Conservation (phyloP, 2,113 vertebrate species). For the Callithrix jacchus region DNA sequence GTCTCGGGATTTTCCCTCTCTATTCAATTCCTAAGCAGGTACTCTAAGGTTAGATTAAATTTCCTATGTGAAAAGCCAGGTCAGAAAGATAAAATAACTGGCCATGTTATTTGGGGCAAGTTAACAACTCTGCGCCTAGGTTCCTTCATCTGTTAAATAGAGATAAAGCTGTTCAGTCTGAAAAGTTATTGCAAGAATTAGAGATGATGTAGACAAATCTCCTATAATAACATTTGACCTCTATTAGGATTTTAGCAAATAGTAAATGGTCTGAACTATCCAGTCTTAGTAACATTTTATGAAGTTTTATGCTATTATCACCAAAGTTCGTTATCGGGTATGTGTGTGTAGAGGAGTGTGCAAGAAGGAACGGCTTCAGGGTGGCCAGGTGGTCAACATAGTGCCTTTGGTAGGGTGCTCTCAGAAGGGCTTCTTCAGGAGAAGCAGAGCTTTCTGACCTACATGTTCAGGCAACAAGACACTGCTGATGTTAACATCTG, state of each 20-base stretch:
- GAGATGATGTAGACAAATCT: background rate
- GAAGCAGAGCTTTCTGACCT: background rate
- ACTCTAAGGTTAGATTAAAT: background rate
- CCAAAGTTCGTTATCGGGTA: background rate
- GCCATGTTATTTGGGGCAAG: background rate
- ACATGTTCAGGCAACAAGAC: background rate
- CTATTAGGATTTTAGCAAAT: background rate
- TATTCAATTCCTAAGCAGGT: conserved; percentile 30
- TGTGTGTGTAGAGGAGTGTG: background rate
- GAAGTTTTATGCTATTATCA: background rate
- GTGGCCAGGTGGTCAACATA: background rate
- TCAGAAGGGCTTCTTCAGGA: background rate
- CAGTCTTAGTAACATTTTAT: background rate
- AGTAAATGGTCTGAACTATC: background rate
- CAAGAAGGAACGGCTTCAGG: background rate
- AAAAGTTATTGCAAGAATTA: background rate
- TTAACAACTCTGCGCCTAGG: background rate
- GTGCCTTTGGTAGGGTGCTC: background rate
- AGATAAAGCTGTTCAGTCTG: background rate
- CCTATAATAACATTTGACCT: background rate
- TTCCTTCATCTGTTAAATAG: background rate
- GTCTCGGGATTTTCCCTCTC: background rate
- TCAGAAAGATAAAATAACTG: background rate
- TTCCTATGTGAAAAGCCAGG: background rate
- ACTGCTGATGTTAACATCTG: background rate